These are phyloP conservation scores for Pseudochirops cupreus DNA, from an alignment of 2,797 vertebrate species.

Conservation along the genomic window DNA sequence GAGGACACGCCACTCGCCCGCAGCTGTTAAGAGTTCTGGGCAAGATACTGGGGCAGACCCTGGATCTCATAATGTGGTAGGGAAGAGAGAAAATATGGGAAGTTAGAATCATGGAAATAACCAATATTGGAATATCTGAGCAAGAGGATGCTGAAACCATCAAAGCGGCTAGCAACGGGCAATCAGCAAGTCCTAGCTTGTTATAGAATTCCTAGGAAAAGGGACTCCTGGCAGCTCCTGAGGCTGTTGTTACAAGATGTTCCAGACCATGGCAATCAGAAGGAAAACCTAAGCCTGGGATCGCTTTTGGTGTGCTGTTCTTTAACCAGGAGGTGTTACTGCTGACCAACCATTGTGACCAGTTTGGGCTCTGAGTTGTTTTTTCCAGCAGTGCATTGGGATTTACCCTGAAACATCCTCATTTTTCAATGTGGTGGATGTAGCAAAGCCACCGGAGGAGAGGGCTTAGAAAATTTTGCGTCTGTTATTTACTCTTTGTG, in stretches of 20 bases:
- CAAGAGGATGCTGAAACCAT: not conserved
- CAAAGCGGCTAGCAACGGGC: not conserved
- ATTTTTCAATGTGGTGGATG: not conserved
- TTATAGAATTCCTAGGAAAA: not conserved
- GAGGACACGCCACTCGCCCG: not conserved
- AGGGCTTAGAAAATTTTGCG: not conserved
- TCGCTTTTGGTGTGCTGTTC: not conserved
- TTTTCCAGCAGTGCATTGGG: not conserved
- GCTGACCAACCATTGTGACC: not conserved
- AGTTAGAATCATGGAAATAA: conserved; percentile 6
- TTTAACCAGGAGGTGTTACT: not conserved
- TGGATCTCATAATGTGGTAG: not conserved
- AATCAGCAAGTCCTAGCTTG: not conserved
- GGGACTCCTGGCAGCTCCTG: not conserved
- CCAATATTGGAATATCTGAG: conserved; percentile 8
- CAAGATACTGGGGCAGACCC: not conserved
- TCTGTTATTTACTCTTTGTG: not conserved
- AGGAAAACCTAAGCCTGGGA: not conserved
- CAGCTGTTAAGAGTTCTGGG: not conserved
- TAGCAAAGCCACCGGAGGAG: not conserved
- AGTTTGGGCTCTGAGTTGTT: not conserved
- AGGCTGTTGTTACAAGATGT: not conserved
- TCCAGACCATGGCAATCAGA: not conserved
- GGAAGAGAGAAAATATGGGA: not conserved
- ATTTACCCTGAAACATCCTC: conserved; percentile 22